These are phyloP conservation scores for Stegodyphus dumicola DNA, from an alignment of 1,140 invertebrate genomes.

Conservation along the genomic window DNA sequence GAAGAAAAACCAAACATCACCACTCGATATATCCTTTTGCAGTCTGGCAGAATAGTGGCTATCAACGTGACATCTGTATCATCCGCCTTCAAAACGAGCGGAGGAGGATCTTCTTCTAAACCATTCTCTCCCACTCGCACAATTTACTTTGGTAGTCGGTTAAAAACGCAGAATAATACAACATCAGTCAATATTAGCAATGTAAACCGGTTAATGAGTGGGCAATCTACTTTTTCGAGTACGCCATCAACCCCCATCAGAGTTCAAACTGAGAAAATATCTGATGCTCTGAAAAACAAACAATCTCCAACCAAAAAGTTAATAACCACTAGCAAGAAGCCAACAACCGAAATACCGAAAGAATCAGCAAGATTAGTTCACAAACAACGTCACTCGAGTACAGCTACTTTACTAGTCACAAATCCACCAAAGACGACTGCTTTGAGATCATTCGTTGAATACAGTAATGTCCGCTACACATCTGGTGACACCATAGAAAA, in stretches of 20 bases:
- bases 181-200: no score
- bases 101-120: neutral
- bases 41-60: conserved; percentile 39
- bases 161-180: conserved; percentile 19
- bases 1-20: conserved; percentile 25
- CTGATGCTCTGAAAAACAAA: no score
- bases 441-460: neutral
- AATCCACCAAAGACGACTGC: neutral
- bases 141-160: conserved; percentile 24
- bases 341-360: neutral
- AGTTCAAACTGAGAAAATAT: no score
- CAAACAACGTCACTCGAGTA: neutral
- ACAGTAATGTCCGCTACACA: neutral
- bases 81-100: neutral
- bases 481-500: conserved; percentile 26
- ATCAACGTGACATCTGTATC: conserved; percentile 46
- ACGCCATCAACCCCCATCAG: no score
- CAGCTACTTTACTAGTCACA: neutral
- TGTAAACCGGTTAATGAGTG: no score
- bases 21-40: conserved; percentile 43
- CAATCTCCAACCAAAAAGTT: no score
- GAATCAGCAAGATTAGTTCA: neutral
- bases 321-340: neutral
- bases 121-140: neutral
- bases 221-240: no score